Base-by-base conservation (phyloP, 2,888 invertebrate species). In the Chrysolina haemoptera region DNA sequence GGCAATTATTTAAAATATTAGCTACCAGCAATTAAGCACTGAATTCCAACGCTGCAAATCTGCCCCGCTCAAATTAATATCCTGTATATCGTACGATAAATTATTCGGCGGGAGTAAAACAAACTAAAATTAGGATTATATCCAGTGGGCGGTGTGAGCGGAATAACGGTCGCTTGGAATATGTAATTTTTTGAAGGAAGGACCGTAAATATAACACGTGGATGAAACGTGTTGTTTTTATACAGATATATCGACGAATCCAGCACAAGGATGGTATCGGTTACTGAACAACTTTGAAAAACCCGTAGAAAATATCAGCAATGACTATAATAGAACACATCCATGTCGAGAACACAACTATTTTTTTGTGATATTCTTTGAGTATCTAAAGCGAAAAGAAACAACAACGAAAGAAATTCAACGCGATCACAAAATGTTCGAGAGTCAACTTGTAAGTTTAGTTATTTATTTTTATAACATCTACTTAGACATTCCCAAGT, bases 61-160 rank as follows among this genome's bases (percentile, higher is more conserved):
- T 75, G 77, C 77, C 75, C 74, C 71, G 72, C 68, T 74, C 73
- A 76, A 76, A 78, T 78, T 76, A 78, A 78, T 78, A 78, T 78
- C 74, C 72, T 70, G 71, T 74, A 76, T 76, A 78, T 76, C 71
- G 71, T 71, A 70, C 78, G 63, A 76, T 78, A 78, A 78, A 78
- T 78, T 76, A 76, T 62, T 67, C 70, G 70, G 43, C 67, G 68
- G 71, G 69, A 68, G 75, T 63, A 71, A 71, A 74, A 76, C 75
- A 73, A 68, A 73, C 75, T 78, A 76, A 78, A 78, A 76, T 78
- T 76, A 78, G 78, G 76, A 78, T 71, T 73, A 76, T 74, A 62
- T 70, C 63, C 65, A 68, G 48, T 69, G 62, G 69, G 69, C 62
- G 50, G 69, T 59, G 68, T 40, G 40, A 40, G 59, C 59, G 10